Percentiles rank a stretch among this genome's conserved stretches.
Evolutionary conservation across 2,888 invertebrate genomes (phyloP).

Genomic region (Perdita meconis): DNA sequence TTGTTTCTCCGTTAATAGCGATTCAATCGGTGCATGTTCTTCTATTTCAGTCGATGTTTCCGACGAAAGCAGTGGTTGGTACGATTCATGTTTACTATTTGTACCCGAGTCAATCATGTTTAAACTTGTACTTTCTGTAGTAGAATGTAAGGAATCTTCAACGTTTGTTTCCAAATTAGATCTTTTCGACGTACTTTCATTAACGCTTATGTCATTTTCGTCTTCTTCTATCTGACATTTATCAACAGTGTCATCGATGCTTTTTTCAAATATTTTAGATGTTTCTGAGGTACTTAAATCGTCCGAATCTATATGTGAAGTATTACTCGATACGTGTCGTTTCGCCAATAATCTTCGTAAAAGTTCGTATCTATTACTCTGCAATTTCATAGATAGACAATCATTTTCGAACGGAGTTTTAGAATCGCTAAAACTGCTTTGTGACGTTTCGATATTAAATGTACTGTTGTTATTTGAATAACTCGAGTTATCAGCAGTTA

Average conservation of each 20-base stretch:
- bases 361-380: background rate
- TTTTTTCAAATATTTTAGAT: background rate
- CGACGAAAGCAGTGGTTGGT: background rate
- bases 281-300: conserved; percentile 40
- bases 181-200: background rate
- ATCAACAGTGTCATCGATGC: background rate
- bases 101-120: background rate
- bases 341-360: conserved; percentile 14
- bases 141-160: background rate
- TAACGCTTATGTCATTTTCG: background rate
- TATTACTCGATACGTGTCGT: background rate
- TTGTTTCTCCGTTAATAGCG: background rate
- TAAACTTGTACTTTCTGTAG: background rate
- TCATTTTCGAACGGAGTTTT: background rate
- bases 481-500: background rate
- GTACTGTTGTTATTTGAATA: background rate
- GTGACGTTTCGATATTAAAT: background rate
- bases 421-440: background rate
- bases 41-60: background rate
- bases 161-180: background rate
- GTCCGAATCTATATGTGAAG: conserved; percentile 54
- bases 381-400: background rate
- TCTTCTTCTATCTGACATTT: background rate
- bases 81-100: background rate
- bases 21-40: background rate